Evolutionary conservation across 2,888 invertebrate genomes (phyloP).

Genomic region (Punctoribates punctum): DNA sequence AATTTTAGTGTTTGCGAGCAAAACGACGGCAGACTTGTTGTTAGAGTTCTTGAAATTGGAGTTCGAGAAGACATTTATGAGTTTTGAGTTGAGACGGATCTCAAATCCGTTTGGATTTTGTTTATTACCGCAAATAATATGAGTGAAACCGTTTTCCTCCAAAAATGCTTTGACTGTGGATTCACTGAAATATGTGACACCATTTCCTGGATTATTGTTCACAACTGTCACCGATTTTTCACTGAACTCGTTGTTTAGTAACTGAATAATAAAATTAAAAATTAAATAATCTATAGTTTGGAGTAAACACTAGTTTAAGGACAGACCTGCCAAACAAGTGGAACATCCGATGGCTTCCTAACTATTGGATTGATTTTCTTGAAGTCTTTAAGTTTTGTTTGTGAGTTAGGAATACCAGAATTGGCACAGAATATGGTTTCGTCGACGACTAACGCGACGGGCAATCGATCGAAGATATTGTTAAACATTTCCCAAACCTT

Average conservation of each 20-base stretch:
- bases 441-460: conserved; percentile 70
- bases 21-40: no score
- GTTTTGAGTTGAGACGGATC: no score
- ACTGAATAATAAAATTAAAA: background rate
- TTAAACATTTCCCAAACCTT: conserved; percentile 69
- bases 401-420: background rate
- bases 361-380: background rate
- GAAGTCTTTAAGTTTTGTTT: background rate
- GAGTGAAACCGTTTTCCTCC: background rate
- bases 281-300: no score
- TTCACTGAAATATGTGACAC: background rate
- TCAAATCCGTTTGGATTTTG: background rate
- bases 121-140: background rate
- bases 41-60: no score
- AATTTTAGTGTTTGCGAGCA: no score
- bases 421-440: conserved; percentile 70
- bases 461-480: conserved; percentile 67
- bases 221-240: no score
- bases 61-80: no score
- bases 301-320: no score
- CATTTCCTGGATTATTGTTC: background rate
- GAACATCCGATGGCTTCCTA: background rate
- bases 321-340: background rate
- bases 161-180: background rate
- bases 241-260: background rate